phyloP scores from a whole-genome alignment of 2,113 vertebrate genomes.

The Neofelis nebulosa region DNA sequence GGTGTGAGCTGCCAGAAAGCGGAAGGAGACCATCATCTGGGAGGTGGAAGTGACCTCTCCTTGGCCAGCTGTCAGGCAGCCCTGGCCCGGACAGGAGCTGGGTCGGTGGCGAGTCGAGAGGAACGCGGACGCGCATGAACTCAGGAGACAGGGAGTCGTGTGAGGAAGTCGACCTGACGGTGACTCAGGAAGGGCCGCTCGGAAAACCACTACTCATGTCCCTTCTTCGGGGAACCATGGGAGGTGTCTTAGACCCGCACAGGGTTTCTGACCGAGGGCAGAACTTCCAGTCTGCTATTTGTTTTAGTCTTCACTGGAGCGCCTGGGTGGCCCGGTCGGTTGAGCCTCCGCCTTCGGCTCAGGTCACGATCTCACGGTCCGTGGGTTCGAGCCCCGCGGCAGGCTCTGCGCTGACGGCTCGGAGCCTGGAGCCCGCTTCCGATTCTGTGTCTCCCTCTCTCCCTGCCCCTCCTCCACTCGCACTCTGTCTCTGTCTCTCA shows the following conservation, averaged over 20 bases:
- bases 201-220: background rate
- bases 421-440: no score
- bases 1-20: background rate
- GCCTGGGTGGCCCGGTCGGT: no score
- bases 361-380: no score
- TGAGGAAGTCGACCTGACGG: background rate
- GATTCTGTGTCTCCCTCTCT: no score
- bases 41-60: background rate
- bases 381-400: rapidly evolving
- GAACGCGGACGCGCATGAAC: background rate
- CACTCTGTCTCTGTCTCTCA: no score
- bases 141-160: rapidly evolving
- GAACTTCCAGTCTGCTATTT: background rate
- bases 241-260: background rate
- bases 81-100: background rate
- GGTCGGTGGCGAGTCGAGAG: rapidly evolving
- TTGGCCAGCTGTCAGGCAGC: background rate
- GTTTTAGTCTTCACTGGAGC: no score
- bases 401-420: no score
- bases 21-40: background rate
- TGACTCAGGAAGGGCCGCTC: background rate
- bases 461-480: no score
- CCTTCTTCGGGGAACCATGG: background rate
- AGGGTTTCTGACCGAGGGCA: background rate
- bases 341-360: no score